phyloP scores from a whole-genome alignment of 2,797 vertebrate species.

The Artibeus jamaicensis region DNA sequence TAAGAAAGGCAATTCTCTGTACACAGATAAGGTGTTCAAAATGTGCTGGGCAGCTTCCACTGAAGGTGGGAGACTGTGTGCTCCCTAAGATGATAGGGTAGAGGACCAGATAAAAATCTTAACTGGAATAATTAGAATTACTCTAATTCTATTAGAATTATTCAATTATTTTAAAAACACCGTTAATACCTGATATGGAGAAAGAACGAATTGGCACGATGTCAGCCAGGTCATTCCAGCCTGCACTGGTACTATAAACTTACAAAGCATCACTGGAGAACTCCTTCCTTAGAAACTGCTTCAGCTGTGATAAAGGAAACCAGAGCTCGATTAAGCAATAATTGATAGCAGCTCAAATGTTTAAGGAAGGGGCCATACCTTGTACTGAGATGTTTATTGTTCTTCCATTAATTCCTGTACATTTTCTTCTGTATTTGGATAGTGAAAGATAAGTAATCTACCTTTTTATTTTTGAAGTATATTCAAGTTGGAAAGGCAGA shows the following conservation, averaged over 20 bases:
- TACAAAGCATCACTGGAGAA: not conserved
- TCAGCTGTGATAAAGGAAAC: constrained; percentile 2
- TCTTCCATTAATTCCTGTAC: not conserved
- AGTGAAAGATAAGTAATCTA: not conserved
- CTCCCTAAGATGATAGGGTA: not conserved
- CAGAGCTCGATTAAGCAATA: not conserved
- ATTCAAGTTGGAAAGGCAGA: constrained; percentile 29
- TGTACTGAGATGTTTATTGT: not conserved
- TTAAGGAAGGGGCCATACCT: not conserved
- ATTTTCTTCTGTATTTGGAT: constrained; percentile 30
- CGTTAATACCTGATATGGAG: not conserved
- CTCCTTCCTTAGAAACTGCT: not conserved
- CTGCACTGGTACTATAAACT: not conserved
- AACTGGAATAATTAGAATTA: not conserved
- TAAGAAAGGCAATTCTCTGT: not conserved
- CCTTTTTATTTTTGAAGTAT: not conserved
- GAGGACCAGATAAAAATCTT: not conserved
- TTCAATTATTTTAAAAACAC: constrained; percentile 20
- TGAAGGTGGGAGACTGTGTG: not conserved
- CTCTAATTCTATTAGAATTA: no score
- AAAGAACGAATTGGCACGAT: not conserved
- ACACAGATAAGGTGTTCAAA: not conserved
- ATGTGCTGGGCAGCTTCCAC: not conserved
- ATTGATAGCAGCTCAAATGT: constrained; percentile 18
- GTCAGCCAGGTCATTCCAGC: not conserved